Conservation (phyloP, 2,797 vertebrate genomes). For the Microctenopoma lineatum region DNA sequence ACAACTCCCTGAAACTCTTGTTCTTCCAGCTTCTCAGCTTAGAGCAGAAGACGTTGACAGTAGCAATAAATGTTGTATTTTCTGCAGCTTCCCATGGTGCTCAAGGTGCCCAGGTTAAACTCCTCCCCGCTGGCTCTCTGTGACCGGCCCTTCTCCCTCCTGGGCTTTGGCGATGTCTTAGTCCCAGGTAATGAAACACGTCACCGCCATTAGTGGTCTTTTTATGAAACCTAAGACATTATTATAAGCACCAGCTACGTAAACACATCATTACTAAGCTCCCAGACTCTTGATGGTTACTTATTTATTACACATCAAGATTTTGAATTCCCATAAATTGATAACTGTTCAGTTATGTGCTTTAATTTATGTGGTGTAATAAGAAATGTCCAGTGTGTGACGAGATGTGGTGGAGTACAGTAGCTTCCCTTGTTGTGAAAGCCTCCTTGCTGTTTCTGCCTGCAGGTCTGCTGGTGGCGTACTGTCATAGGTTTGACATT, state of each 20-base stretch:
- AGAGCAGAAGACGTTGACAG: neutral
- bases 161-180: constrained; percentile 96
- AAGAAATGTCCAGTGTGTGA: neutral
- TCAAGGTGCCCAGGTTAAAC: constrained; percentile 95
- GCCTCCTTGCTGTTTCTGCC: constrained; percentile 10
- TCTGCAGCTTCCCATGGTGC: constrained; percentile 94
- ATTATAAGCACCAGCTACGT: neutral
- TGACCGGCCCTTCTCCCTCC: constrained; percentile 94
- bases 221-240: neutral
- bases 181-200: constrained; percentile 89
- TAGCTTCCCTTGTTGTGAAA: neutral
- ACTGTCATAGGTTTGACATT: constrained; percentile 97
- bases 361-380: no score
- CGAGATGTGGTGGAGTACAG: neutral
- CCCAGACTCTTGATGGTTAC: neutral
- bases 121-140: constrained; percentile 91
- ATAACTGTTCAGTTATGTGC: neutral
- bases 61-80: constrained; percentile 31
- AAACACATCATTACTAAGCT: neutral
- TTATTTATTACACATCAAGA: neutral
- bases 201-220: neutral
- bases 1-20: neutral
- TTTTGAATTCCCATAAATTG: neutral
- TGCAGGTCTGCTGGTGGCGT: constrained; percentile 92
- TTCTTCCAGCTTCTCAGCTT: neutral